Evolutionary conservation across 2,888 invertebrate genomes (phyloP).

Genomic region (Netelia inedita): DNA sequence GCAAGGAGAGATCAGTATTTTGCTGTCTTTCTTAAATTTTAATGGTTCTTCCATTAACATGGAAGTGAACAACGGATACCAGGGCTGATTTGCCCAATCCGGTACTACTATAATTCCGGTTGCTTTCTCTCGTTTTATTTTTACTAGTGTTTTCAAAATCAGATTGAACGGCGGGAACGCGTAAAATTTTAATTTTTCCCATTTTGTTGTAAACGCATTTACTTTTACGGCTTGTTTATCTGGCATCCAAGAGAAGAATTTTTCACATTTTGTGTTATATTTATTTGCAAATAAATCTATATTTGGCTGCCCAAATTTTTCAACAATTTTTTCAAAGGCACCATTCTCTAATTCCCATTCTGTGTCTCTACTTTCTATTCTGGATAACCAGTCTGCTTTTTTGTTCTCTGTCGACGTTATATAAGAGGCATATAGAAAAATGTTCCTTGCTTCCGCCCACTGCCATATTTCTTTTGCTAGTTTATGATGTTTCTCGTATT

Average conservation of each 20-base stretch:
- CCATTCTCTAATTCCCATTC: slow-evolving; percentile 42
- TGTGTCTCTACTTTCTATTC: slow-evolving; percentile 42
- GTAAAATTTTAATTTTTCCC: slow-evolving; percentile 42
- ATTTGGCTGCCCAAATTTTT: slow-evolving; percentile 20
- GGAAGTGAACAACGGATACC: slow-evolving; percentile 57
- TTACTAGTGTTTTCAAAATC: slow-evolving; percentile 48
- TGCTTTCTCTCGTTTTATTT: slow-evolving; percentile 61
- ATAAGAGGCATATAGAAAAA: slow-evolving; percentile 50
- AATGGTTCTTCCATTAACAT: neutral
- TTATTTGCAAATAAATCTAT: slow-evolving; percentile 52
- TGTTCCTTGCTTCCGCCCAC: slow-evolving; percentile 46
- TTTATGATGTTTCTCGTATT: slow-evolving; percentile 15
- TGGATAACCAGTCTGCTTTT: slow-evolving; percentile 48
- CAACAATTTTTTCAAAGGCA: slow-evolving; percentile 24
- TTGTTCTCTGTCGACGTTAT: slow-evolving; percentile 49
- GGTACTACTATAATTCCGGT: slow-evolving; percentile 62
- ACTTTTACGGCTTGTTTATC: slow-evolving; percentile 28
- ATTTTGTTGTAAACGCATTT: slow-evolving; percentile 48
- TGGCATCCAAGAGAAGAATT: slow-evolving; percentile 49
- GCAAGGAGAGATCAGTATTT: slow-evolving; percentile 22
- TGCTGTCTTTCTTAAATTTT: slow-evolving; percentile 25
- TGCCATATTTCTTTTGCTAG: slow-evolving; percentile 46
- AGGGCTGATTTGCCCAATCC: slow-evolving; percentile 59
- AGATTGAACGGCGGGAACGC: slow-evolving; percentile 64
- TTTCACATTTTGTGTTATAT: slow-evolving; percentile 43